These are phyloP conservation scores for Suncus etruscus DNA, from an alignment of 2,113 vertebrate species.

Conservation along the genomic window DNA sequence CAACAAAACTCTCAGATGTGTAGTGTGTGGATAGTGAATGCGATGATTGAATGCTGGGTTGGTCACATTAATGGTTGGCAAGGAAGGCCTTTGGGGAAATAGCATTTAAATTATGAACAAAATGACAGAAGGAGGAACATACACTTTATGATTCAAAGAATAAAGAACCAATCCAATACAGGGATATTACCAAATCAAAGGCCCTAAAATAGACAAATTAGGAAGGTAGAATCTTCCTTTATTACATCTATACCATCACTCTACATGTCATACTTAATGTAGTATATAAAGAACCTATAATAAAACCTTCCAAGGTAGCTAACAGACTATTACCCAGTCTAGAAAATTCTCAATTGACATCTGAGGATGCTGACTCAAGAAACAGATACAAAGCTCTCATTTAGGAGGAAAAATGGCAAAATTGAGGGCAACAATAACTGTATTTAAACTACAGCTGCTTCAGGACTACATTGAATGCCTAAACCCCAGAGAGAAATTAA, in stretches of 20 bases:
- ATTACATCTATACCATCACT: too few relatives aligned
- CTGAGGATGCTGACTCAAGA: neutral
- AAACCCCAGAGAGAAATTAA: conserved; percentile 85
- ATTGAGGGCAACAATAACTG: neutral
- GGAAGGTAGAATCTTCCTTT: neutral
- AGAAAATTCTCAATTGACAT: neutral
- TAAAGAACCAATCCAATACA: neutral
- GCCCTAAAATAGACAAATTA: neutral
- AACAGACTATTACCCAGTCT: conserved; percentile 11
- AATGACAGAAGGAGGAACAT: neutral
- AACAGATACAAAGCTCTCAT: neutral
- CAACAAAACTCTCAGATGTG: neutral
- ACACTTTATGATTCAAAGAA: too few relatives aligned
- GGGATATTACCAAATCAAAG: neutral
- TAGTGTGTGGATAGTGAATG: too few relatives aligned
- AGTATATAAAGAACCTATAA: neutral
- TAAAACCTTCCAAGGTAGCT: neutral
- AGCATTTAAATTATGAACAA: neutral
- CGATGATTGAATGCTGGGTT: neutral
- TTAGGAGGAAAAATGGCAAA: neutral
- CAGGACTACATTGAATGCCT: conserved; percentile 76
- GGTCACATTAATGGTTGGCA: neutral
- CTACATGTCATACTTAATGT: neutral
- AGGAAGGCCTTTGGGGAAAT: neutral
- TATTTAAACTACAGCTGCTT: conserved; percentile 55